Evolutionary conservation across 2,113 vertebrate species (phyloP), one percentile per base, ranked within the genome.

Genomic region (Chaenogobius annularis): DNA sequence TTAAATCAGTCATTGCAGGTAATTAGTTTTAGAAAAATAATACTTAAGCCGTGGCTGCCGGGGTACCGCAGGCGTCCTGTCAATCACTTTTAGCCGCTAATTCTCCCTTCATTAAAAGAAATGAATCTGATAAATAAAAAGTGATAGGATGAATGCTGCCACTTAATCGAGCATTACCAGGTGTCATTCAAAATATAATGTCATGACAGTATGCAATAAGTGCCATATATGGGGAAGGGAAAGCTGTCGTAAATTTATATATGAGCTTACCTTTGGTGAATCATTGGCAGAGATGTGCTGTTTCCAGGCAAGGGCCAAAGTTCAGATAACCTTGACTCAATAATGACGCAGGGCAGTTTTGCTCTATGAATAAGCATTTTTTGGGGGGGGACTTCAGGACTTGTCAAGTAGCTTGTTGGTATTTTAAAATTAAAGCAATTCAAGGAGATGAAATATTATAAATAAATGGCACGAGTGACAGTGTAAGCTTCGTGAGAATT

Each of bases 61-160:
- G 48, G 40, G 17, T 68, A 70, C 68, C 43, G 2, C 19, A 26
- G 31, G 59, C 59, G 69, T 77, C 46, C 59, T 83, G 83, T 79
- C 85, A 83, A 66, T 88, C 85, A 81, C 11, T 64, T 72, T 69
- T 13, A 71, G 64, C 68, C 37, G 58, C 76, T 75, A 79, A 88
- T 87, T 73, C 73, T 23, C 73, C 76, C 63, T 75, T 87, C 74
- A 86, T 85, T 86, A 82, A 56, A 62, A 76, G 74, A 77, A 86
- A 80, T 85, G 17, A 72, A 74, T 74, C n/a, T 68, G 63, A 75
- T 68, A 7, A 73, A 70, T 35, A 50, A 70, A 82, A 68, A 66
- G 75, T 13, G 13, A 76, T 2, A 35, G 23, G 31, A 66, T 70
- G 44, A 75, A 74, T 35, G 9, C 47, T 58, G 19, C 50, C 73